Base-by-base conservation (phyloP, 2,113 vertebrate species). In the Siniperca knerii region DNA sequence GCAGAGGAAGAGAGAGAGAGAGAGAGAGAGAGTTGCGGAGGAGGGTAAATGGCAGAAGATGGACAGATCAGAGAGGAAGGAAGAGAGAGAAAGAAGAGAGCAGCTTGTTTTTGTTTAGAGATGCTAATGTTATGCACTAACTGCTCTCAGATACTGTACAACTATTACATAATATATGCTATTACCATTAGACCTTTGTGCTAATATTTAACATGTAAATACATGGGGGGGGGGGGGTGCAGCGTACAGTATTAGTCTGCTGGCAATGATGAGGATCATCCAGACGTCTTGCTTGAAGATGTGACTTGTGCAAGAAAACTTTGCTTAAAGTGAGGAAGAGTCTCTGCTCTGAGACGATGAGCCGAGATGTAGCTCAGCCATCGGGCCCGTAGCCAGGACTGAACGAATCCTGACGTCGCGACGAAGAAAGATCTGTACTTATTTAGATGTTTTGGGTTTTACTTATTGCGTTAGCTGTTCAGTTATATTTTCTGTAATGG, bases 21-120 rank as follows among this genome's bases (percentile, higher is more conserved):
- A 42, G 25, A 25, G 58, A 46, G 37, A 29, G 60, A 42, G 40
- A 2, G 72, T 60, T 33, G 73, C 2, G 46, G 81, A 85, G 71
- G 66, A 71, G 29, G 72, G 52, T 82, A 44, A 58, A 65, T 16
- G 75, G 37, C 66, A 70, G 54, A 60, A 62, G 79, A 80, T 77
- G 80, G 73, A 84, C 77, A 54, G 64, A 86, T 77, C 84, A 79
- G 74, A 84, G 73, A 79, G 75, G 52, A 20, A 69, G 15, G 15
- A 52, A n/a, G 20, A 35, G 16, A 68, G 35, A 79, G 35, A 48
- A 50, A 54, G 69, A 68, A 11, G 4, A 66, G 58, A 6, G 4
- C 4, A 40, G 33, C 46, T 33, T 23, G 62, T 85, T 79, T 80
- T n/a, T 15, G 25, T 84, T 83, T 44, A 35, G 79, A 69, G 86